Evolutionary conservation across 2,888 invertebrate genomes (phyloP), one percentile per base, ranked within the genome.

Genomic region (Lamellibrachia columna): DNA sequence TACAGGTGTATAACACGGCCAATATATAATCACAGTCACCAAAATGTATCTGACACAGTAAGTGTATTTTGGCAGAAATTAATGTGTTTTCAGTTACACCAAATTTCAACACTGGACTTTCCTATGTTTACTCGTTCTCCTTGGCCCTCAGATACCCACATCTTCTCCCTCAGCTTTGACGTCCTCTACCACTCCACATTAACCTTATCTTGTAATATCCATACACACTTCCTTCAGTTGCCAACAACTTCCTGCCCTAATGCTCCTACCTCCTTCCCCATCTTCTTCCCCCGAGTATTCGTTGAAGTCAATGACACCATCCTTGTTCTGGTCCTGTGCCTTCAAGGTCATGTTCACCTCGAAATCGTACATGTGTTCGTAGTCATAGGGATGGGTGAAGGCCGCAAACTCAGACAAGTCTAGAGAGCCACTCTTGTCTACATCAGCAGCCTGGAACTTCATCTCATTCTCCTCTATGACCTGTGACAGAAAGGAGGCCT

Each of bases 361-460:
- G 90, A 95, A 94, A 91, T 95, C 95, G 94, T 96, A 96, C 99
- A 99, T 99, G 95, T 97, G 97, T 58, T 98, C 98, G 96, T 98
- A 98, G 96, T 99, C 99, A 97, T 99, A 99, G 0, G 99, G 99
- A 96, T 98, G 99, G 91, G 98, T 98, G 96, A 99, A 99, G 53
- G 98, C 97, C 94, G 98, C 97, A 97, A 98, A 99, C 96, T 99
- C 99, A 1, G 97, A 97, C 2, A 97, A 95, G 95, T 98, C 97
- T 92, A 99, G 97, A 60, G 97, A 96, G 0, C 98, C 98, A 96
- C 99, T 98, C 28, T 97, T 97, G 96, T 99, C 97, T 22, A 96
- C 95, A 97, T 99, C 99, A 0, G 99, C 99, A 3, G 98, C 98
- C 92, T 97, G 96, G 97, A 99, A 99, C 97, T 99, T 98, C 93